Base-by-base conservation (phyloP, 2,888 invertebrate species). In the Hemithea aestivaria region DNA sequence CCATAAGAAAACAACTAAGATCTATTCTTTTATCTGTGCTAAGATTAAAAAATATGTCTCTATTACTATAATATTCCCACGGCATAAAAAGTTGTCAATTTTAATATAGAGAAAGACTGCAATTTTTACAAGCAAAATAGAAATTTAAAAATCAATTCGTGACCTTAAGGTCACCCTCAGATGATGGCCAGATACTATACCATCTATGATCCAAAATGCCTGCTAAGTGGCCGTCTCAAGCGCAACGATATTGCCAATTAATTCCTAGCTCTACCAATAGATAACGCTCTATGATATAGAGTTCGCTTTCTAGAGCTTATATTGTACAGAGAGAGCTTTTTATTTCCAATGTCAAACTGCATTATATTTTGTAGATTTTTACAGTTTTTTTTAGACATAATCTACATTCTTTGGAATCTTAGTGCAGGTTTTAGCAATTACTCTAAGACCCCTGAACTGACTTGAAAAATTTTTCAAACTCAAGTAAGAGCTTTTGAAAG, bases 61-160 rank as follows among this genome's bases (percentile, higher is more conserved):
- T n/a, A n/a, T n/a, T n/a, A n/a, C n/a, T n/a, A n/a, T n/a, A n/a
- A n/a, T n/a, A n/a, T n/a, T 16, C 16, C 16, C 5, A 16, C 16
- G 5, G 16, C n/a, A 16, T 16, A 16, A 16, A 16, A 16, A 16
- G 2, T 4, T 16, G 16, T 4, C 5, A 16, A 16, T 16, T 16
- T 16, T 16, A 4, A 4, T 16, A 16, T 16, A 16, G 16, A 4
- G 16, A 5, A 4, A 16, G 16, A 5, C 16, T 5, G 2, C 16
- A 4, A 16, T 4, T 16, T 16, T 16, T 16, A 16, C 16, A 16
- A 16, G 16, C 70, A 71, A 73, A 70, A 74, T 71, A 69, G 69
- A 73, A 76, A 72, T 62, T 73, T 82, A 72, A 83, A 76, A 83
- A 78, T 85, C 83, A 84, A 85, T 84, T 81, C 73, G 64, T 82